A percentile compares a stretch with the other conserved stretches of the same genome.
phyloP scores from a whole-genome alignment of 2,113 vertebrate species.

The Epinephelus moara region DNA sequence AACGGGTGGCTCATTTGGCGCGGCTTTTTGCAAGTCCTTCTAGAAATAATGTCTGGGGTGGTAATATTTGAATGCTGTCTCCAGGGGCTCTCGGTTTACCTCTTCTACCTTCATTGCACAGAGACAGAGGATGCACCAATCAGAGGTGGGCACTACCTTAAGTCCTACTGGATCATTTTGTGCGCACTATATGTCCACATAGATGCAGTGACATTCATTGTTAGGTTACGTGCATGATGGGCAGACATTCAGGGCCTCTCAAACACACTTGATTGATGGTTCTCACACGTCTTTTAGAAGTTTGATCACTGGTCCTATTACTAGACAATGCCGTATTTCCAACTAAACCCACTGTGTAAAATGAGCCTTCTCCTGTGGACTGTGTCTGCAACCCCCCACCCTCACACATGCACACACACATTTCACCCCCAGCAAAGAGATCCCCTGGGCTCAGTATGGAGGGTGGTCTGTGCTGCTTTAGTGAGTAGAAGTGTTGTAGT shows the following conservation, averaged over 20 bases:
- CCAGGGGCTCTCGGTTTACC: conserved; percentile 74
- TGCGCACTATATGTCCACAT: background rate
- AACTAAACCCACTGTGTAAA: conserved; percentile 69
- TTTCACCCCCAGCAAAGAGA: conserved; percentile 24
- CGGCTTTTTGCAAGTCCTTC: conserved; percentile 76
- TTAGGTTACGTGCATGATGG: background rate
- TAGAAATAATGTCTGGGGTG: conserved; percentile 83
- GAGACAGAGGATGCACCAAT: conserved; percentile 78
- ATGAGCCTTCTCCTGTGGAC: conserved; percentile 58
- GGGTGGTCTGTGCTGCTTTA: conserved; percentile 63
- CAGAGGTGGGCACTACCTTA: conserved; percentile 44
- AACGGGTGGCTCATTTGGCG: conserved; percentile 75
- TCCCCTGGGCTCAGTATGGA: conserved; percentile 44
- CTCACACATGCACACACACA: conserved; percentile 5
- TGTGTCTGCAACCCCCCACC: conserved; percentile 25
- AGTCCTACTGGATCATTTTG: background rate
- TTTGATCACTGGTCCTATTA: conserved; percentile 49
- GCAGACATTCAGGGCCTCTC: background rate
- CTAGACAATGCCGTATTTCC: conserved; percentile 63
- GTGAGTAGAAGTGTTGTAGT: conserved; percentile 46
- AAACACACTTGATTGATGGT: conserved; percentile 33
- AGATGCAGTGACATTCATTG: background rate
- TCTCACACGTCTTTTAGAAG: conserved; percentile 28
- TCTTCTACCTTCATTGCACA: conserved; percentile 63
- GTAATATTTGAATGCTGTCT: conserved; percentile 85